These are phyloP conservation scores for Spicauda simplicius DNA, from an alignment of 2,888 invertebrate species.

Conservation along the genomic window DNA sequence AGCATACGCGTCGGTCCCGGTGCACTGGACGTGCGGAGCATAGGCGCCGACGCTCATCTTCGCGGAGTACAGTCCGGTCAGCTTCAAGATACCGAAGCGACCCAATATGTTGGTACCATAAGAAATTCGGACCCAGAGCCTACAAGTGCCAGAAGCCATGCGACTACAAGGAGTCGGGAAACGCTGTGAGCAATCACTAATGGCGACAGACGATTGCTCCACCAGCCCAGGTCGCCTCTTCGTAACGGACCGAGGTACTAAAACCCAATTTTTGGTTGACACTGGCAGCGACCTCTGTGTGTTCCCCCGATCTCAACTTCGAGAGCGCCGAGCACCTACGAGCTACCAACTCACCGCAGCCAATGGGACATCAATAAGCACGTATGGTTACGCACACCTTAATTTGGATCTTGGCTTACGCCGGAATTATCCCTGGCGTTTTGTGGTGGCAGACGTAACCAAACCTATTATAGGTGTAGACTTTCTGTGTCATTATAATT, in stretches of 20 bases:
- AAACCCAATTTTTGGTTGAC: too few relatives aligned
- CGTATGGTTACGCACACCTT: constrained; percentile 43
- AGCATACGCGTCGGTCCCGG: not conserved
- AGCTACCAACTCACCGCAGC: constrained; percentile 48
- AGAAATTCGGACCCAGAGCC: constrained; percentile 25
- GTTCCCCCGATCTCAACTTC: constrained; percentile 41
- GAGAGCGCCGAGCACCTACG: constrained; percentile 40
- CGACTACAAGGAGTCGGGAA: constrained; percentile 36
- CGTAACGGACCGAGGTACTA: constrained; percentile 41
- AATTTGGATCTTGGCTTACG: constrained; percentile 45
- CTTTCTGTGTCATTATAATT: constrained; percentile 46
- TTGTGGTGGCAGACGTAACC: constrained; percentile 47
- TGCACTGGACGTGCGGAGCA: constrained; percentile 33
- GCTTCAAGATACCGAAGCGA: not conserved
- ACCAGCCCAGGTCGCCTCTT: constrained; percentile 44
- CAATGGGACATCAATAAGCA: constrained; percentile 44
- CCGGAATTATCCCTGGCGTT: constrained; percentile 45
- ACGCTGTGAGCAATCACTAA: constrained; percentile 45
- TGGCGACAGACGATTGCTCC: constrained; percentile 45
- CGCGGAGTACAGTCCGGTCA: constrained; percentile 1
- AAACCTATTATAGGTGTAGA: constrained; percentile 50
- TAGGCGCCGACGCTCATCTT: not conserved
- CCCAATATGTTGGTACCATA: constrained; percentile 29
- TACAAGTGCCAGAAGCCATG: constrained; percentile 25
- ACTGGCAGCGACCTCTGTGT: constrained; percentile 43